Evolutionary conservation across 2,797 vertebrate species (phyloP).

Genomic region (Rachycentron canadum): DNA sequence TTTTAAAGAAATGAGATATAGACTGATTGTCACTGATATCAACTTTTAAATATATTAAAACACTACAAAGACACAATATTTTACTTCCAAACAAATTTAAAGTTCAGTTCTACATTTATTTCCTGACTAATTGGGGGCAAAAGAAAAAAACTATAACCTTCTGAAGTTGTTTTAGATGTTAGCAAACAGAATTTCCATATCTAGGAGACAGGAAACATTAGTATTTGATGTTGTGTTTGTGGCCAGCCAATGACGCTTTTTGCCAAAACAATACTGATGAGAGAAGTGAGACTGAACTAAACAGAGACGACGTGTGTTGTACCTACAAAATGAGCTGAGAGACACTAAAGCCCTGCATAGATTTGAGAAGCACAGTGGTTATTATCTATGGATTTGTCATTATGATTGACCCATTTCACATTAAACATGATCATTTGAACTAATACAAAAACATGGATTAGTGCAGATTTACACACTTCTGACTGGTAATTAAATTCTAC

Average conservation of each 20-base stretch:
- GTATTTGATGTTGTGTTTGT: neutral
- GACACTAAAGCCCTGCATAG: neutral
- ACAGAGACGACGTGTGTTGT: no score
- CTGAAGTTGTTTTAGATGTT: neutral
- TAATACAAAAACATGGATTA: neutral
- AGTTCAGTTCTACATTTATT: neutral
- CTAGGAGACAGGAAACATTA: neutral
- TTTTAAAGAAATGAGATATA: neutral
- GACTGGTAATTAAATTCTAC: constrained; percentile 7
- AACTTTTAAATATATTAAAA: neutral
- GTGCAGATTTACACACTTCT: constrained; percentile 7
- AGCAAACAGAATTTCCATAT: neutral
- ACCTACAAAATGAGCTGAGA: neutral
- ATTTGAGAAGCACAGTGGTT: neutral
- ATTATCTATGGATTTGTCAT: constrained; percentile 1
- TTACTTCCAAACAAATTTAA: neutral
- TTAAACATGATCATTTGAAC: neutral
- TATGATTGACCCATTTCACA: neutral
- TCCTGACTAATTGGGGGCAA: neutral
- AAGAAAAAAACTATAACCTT: neutral
- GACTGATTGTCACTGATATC: neutral
- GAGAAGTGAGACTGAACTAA: neutral
- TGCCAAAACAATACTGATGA: no score
- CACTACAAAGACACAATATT: neutral
- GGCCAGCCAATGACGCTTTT: neutral